Conservation (phyloP, 2,113 vertebrate species). For the Gobius niger region DNA sequence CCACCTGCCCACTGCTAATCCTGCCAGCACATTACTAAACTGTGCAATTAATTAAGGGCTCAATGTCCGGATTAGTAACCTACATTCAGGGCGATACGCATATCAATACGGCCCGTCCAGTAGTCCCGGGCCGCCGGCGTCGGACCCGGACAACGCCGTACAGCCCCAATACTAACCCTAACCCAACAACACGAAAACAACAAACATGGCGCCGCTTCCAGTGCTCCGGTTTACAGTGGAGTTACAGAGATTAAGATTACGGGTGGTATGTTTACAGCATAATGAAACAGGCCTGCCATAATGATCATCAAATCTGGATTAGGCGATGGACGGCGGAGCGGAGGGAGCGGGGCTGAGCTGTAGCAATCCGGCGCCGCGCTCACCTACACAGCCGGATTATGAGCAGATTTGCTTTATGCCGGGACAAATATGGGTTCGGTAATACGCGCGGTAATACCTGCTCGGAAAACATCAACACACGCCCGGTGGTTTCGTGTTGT, state of each 20-base stretch:
- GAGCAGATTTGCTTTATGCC: neutral
- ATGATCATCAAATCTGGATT: slow-evolving; percentile 79
- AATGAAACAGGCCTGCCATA: slow-evolving; percentile 68
- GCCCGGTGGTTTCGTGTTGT: neutral
- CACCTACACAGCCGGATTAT: slow-evolving; percentile 12
- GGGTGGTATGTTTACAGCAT: slow-evolving; percentile 69
- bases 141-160: too few relatives aligned
- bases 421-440: slow-evolving; percentile 2
- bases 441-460: neutral
- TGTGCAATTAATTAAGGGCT: slow-evolving; percentile 74
- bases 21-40: slow-evolving; percentile 68
- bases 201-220: slow-evolving; percentile 21
- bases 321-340: slow-evolving; percentile 67
- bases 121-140: too few relatives aligned
- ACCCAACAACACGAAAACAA: slow-evolving; percentile 11
- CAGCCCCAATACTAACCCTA: too few relatives aligned
- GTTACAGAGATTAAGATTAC: slow-evolving; percentile 76
- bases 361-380: slow-evolving; percentile 34
- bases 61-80: slow-evolving; percentile 70
- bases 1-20: slow-evolving; percentile 75
- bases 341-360: slow-evolving; percentile 51
- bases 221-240: slow-evolving; percentile 56
- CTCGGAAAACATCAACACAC: neutral
- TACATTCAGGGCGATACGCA: slow-evolving; percentile 60
- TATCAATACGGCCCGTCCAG: slow-evolving; percentile 18